Evolutionary conservation across 2,797 vertebrate genomes (phyloP), one percentile per base, ranked within the genome.

Genomic region (Pteronotus mesoamericanus): DNA sequence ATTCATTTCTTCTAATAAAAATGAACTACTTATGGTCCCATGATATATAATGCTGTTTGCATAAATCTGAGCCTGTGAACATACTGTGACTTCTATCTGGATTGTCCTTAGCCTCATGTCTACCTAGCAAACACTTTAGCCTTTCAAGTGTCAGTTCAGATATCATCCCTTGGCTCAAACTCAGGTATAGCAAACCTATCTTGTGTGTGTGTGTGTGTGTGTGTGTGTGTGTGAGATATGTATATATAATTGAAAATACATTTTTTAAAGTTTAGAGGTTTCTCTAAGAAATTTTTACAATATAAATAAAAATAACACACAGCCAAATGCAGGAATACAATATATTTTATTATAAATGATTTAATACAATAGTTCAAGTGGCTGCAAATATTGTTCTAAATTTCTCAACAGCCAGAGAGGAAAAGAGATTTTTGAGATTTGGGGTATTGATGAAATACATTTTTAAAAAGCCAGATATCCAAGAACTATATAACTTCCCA

Each of bases 381-480:
- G 5, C 26, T 95, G 32, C 42, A 80, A 82, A 86, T 78, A n/a
- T 57, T 32, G 8, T 75, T 94, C 37, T 46, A 90, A 84, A 22
- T 42, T 89, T 96, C 66, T 75, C n/a, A 55, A 26, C 39, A 42
- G 12, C 4, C 34, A 93, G 32, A 79, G 26, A 51, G 37, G 57
- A 14, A 84, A 84, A 91, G 24, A 55, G 18, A 78, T 53, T 78
- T 94, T 55, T 86, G 59, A 96, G 48, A 86, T 88, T 75, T 72
- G 86, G 48, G 91, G 69, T 83, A 82, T 53, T 32, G 5, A 34
- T 34, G 5, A 77, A 12, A 74, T 55, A 82, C 4, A 48, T 82
- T 72, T 96, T 44, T 1, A 46, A 74, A 78, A 82, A 66, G 4
- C 4, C 29, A 86, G 55, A 46, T 86, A 15, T n/a, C 96, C 71